phyloP scores from a whole-genome alignment of 2,888 invertebrate species.

The Ariolimax columbianus region DNA sequence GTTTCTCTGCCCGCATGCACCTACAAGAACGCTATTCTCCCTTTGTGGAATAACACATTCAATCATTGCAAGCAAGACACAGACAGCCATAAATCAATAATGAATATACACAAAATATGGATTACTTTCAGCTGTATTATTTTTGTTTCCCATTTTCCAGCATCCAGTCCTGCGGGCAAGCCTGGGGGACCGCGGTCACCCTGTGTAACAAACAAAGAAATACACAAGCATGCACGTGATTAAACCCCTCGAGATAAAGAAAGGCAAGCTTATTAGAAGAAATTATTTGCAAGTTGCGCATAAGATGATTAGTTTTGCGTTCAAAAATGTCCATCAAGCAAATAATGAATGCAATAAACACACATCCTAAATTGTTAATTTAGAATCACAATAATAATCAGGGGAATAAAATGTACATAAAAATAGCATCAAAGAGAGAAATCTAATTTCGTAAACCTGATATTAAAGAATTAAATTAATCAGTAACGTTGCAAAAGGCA shows the following conservation, averaged over 20 bases:
- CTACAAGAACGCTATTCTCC: too few relatives aligned
- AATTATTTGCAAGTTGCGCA: background rate
- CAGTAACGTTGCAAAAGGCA: too few relatives aligned
- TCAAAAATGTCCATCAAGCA: background rate
- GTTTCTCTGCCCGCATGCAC: too few relatives aligned
- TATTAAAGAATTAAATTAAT: too few relatives aligned
- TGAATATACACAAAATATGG: background rate
- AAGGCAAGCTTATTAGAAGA: background rate
- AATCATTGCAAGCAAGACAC: background rate
- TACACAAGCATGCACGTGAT: constrained; percentile 23
- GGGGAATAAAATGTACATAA: too few relatives aligned
- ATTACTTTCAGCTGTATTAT: constrained; percentile 64
- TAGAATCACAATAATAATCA: too few relatives aligned
- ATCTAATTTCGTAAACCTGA: too few relatives aligned
- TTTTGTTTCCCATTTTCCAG: constrained; percentile 60
- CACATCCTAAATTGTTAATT: background rate
- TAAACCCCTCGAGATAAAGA: background rate
- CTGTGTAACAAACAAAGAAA: constrained; percentile 53
- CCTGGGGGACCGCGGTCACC: constrained; percentile 74
- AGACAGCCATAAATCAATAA: background rate
- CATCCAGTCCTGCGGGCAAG: constrained; percentile 62
- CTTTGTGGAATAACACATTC: background rate
- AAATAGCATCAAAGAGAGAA: too few relatives aligned
- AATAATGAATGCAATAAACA: background rate
- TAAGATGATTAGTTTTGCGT: background rate